Base-by-base conservation (phyloP, 2,888 invertebrate genomes). In the Copidosoma aretas region DNA sequence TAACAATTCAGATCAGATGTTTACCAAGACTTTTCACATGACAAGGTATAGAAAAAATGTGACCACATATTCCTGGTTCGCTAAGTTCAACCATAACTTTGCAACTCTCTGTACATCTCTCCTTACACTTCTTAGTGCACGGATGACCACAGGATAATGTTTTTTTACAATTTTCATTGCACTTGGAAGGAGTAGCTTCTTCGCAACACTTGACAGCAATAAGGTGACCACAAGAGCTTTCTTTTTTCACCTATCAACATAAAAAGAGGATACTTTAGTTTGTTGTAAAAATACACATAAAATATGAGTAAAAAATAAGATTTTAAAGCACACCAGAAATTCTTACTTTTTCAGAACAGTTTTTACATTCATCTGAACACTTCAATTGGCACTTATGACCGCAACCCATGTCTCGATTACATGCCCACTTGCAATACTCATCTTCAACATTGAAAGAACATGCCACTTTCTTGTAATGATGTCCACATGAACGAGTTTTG, bases 51-150 rank as follows among this genome's bases (percentile, higher is more conserved):
- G 19, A 12, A 4, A 61, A n/a, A 15, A n/a, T 5, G 24, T 67
- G 67, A 5, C 67, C 67, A 39, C 67, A 67, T 19, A 67, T 32
- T 22, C 56, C 67, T n/a, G 39, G 41, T 22, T 24, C 5, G 8
- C 5, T 51, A 8, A 57, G 39, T 15, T 22, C 10, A 32, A 67
- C 51, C 17, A 41, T 39, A 15, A n/a, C 8, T 41, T 49, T 3
- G 32, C 67, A 67, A 1, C 17, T 49, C 1, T 10, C n/a, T 2
- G 67, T 61, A 22, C 67, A 67, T 22, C 10, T 8, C 10, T 67
- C 61, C 51, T 67, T 67, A 49, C 67, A 67, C 22, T 8, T 60
- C 5, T 49, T 57, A 17, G 22, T 54, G n/a, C 67, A 67, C 1
- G 49, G 12, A 15, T 67, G 67, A 1, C 56, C 56, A 51, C 67